Evolutionary conservation across 2,888 invertebrate species (phyloP).

Genomic region (Entomobrya multifasciata): DNA sequence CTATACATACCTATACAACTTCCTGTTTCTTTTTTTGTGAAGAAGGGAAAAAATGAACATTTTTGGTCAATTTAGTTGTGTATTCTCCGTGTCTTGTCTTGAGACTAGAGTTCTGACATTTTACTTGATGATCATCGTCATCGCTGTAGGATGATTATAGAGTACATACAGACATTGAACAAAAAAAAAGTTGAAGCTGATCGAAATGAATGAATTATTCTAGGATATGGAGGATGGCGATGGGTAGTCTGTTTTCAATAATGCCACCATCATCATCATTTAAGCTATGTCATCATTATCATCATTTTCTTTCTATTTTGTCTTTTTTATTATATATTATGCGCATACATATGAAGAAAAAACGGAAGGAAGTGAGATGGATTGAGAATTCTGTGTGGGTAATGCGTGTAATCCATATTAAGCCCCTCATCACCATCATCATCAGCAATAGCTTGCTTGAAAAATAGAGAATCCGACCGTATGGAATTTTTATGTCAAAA

Average conservation of each 20-base stretch:
- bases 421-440: conserved; percentile 11
- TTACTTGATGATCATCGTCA: conserved; percentile 40
- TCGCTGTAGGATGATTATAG: conserved; percentile 41
- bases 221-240: too few relatives aligned
- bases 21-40: conserved; percentile 23
- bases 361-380: background rate
- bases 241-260: too few relatives aligned
- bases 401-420: conserved; percentile 50
- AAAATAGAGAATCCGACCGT: too few relatives aligned
- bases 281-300: background rate
- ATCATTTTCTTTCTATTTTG: background rate
- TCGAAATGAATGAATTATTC: conserved; percentile 52
- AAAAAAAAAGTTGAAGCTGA: background rate
- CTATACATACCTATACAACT: too few relatives aligned
- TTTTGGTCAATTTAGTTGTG: conserved; percentile 48
- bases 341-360: too few relatives aligned
- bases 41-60: conserved; percentile 12
- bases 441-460: too few relatives aligned
- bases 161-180: background rate
- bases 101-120: conserved; percentile 15
- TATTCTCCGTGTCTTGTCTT: conserved; percentile 32
- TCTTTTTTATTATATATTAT: too few relatives aligned
- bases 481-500: too few relatives aligned
- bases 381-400: conserved; percentile 17
- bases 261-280: conserved; percentile 38